phyloP scores from a whole-genome alignment of 2,888 invertebrate genomes.

The Cecidostiba fungosa region DNA sequence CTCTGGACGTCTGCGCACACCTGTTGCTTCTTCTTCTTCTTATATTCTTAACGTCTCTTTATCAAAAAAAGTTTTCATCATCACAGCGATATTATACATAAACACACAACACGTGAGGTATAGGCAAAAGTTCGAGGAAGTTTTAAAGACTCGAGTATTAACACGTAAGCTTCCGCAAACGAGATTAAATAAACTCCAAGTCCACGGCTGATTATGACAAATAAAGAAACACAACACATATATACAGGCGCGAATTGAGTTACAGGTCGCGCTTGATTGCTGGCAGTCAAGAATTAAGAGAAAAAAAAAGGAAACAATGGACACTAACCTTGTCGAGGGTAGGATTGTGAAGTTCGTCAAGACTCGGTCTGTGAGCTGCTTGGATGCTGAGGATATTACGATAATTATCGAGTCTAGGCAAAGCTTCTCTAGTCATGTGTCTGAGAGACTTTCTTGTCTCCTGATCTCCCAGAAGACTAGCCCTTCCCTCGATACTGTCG shows the following conservation, averaged over 20 bases:
- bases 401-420: slow-evolving; percentile 94
- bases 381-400: slow-evolving; percentile 94
- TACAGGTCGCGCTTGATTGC: neutral
- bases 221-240: slow-evolving; percentile 1
- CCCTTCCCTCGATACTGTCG: slow-evolving; percentile 81
- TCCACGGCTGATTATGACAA: neutral
- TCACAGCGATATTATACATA: too few relatives aligned
- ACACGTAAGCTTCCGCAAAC: slow-evolving; percentile 3
- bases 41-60: too few relatives aligned
- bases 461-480: slow-evolving; percentile 77
- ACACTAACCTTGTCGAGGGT: slow-evolving; percentile 82
- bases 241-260: neutral
- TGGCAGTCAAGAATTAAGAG: neutral
- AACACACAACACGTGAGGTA: too few relatives aligned
- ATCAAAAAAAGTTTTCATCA: too few relatives aligned
- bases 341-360: slow-evolving; percentile 94
- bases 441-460: slow-evolving; percentile 77
- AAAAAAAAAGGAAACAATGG: neutral
- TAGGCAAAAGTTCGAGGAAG: slow-evolving; percentile 2
- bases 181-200: neutral
- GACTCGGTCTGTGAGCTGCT: slow-evolving; percentile 91
- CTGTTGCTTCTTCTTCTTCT: slow-evolving; percentile 5
- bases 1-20: neutral
- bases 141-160: neutral
- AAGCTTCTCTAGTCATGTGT: slow-evolving; percentile 91